Evolutionary conservation across 2,888 invertebrate genomes (phyloP).

Genomic region (Endotricha flammealis): DNA sequence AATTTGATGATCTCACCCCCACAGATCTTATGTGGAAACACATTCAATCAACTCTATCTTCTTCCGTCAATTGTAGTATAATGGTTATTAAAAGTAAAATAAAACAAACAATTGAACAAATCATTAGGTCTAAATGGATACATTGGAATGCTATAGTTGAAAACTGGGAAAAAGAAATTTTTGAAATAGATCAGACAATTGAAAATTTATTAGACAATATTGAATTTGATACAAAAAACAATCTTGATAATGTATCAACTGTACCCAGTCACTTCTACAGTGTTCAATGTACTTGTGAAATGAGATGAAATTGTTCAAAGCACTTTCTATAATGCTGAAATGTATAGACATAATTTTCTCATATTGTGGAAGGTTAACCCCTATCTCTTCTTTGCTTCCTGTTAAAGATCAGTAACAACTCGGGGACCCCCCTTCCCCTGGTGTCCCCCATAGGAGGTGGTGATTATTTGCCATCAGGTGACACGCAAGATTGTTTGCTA

Average conservation of each 20-base stretch:
- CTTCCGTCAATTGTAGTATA: not conserved
- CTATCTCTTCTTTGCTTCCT: too few species aligned
- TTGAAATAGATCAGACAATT: constrained; percentile 26
- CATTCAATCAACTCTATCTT: constrained; percentile 8
- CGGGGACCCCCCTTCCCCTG: too few species aligned
- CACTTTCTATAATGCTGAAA: not conserved
- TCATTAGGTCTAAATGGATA: constrained; percentile 5
- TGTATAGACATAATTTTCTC: too few species aligned
- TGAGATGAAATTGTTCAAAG: too few species aligned
- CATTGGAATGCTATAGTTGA: constrained; percentile 3
- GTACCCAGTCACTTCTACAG: constrained; percentile 3
- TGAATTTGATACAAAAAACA: constrained; percentile 9
- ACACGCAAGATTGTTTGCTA: too few species aligned
- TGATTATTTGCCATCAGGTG: too few species aligned
- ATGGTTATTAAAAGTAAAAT: not conserved
- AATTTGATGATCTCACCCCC: constrained; percentile 37
- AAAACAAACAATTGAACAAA: not conserved
- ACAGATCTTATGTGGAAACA: constrained; percentile 37
- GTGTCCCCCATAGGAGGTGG: too few species aligned
- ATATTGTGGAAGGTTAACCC: too few species aligned
- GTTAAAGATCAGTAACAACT: too few species aligned
- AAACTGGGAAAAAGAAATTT: constrained; percentile 30
- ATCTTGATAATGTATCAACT: not conserved
- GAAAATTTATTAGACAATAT: constrained; percentile 27
- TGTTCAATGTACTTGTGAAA: not conserved